Evolutionary conservation across 2,888 invertebrate species (phyloP).

Genomic region (Drosophila prostipennis): DNA sequence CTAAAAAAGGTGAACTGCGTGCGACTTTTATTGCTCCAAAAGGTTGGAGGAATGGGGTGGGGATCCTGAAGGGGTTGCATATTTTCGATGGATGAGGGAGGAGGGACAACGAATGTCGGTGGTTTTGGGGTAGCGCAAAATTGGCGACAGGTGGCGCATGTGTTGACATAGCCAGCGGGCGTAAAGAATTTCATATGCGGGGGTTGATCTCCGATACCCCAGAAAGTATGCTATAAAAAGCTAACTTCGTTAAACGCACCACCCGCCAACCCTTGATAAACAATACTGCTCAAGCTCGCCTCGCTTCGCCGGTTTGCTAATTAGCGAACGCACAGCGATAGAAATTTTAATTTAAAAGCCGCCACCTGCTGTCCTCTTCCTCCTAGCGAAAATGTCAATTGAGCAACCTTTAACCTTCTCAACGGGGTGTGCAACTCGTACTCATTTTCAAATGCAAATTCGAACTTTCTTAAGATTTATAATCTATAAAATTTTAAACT

Average conservation of each 20-base stretch:
- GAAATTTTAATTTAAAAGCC: slow-evolving; percentile 40
- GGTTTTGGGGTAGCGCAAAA: slow-evolving; percentile 22
- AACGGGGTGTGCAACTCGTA: slow-evolving; percentile 5
- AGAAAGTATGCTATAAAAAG: slow-evolving; percentile 38
- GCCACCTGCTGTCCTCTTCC: slow-evolving; percentile 4
- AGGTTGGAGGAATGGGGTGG: not conserved
- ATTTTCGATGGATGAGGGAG: not conserved
- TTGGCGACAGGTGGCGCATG: slow-evolving; percentile 70
- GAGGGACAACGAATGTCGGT: slow-evolving; percentile 5
- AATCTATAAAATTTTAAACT: not conserved
- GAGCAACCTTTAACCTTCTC: slow-evolving; percentile 63
- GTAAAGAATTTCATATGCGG: slow-evolving; percentile 27
- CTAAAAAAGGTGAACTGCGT: slow-evolving; percentile 61
- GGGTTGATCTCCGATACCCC: slow-evolving; percentile 46
- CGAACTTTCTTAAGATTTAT: not conserved
- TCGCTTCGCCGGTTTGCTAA: slow-evolving; percentile 33
- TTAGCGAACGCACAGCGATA: slow-evolving; percentile 33
- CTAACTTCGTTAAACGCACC: slow-evolving; percentile 35
- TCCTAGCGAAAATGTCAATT: slow-evolving; percentile 58
- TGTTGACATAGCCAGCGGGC: slow-evolving; percentile 60
- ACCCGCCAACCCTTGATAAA: slow-evolving; percentile 17
- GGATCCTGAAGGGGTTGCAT: slow-evolving; percentile 1
- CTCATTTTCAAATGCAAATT: slow-evolving; percentile 18
- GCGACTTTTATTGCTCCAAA: slow-evolving; percentile 69
- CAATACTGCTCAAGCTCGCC: slow-evolving; percentile 23